Conservation (phyloP, 2,888 invertebrate genomes). For the Phoronis australis region DNA sequence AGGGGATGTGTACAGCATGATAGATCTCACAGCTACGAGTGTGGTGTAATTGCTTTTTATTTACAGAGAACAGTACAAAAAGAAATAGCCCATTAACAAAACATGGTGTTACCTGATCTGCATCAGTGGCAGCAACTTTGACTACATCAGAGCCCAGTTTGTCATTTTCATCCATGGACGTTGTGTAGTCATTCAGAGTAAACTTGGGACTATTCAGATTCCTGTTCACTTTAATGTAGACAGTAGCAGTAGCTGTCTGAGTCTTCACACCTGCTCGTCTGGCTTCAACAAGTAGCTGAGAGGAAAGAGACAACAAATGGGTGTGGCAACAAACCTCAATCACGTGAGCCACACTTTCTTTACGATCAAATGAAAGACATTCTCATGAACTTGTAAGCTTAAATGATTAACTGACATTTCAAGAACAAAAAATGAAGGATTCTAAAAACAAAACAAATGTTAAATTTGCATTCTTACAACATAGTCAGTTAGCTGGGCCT, state of each 20-base stretch:
- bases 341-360: no score
- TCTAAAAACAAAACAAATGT: not conserved
- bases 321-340: no score
- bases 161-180: not conserved
- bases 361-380: no score
- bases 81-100: no score
- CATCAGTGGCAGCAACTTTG: conserved; percentile 16
- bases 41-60: no score
- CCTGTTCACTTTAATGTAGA: conserved; percentile 26
- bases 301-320: conserved; percentile 3
- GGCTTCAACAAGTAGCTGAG: conserved; percentile 31
- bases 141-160: conserved; percentile 13
- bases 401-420: no score
- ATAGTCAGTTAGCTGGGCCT: conserved; percentile 22
- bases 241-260: conserved; percentile 17
- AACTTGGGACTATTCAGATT: conserved; percentile 25
- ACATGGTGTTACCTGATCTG: conserved; percentile 9
- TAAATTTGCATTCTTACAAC: conserved; percentile 20
- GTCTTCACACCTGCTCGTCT: conserved; percentile 25
- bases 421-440: conserved; percentile 2
- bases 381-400: no score
- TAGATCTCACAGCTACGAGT: no score
- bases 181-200: no score
- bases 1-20: no score
- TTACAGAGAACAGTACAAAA: no score